Base-by-base conservation (phyloP, 2,797 vertebrate genomes). In the Diceros bicornis region DNA sequence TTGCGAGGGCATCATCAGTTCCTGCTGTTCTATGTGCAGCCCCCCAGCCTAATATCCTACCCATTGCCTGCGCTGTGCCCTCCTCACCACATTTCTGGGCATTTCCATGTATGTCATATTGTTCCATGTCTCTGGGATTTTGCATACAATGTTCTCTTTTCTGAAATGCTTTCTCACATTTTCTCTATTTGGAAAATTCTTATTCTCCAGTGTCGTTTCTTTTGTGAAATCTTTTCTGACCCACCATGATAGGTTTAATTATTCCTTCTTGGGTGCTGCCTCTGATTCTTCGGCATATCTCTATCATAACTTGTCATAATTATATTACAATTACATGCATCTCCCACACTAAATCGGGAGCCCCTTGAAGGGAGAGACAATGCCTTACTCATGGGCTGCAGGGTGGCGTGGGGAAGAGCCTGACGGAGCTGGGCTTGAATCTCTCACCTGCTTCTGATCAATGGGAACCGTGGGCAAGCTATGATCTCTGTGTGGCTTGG, bases 1-100 rank as follows among this genome's bases (percentile, higher is more conserved):
- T 14, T 16, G 13, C 6, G 37, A 52, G 16, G 41, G 29, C 9
- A 6, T 14, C 29, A 4, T 75, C 52, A 5, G 34, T 20, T 10
- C 7, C 8, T 1, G 4, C 23, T 11, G n/a, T 32, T 17, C 0
- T 3, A 0, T 52, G 37, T 57, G 11, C 7, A 18, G 32, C 0
- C 2, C 6, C 66, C 41, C 62, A 34, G 20, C 27, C 50, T 32
- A 4, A 25, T 18, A 7, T 6, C 6, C 4, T 0, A 1, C 21
- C 18, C 21, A 1, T 61, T 4, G 1, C 6, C 0, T 7, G 17
- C 8, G 1, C 71, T 6, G 2, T 8, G 8, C 17, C 23, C 20
- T 34, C 29, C 18, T 41, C 8, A 2, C 4, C 52, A 25, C 4
- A 2, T 27, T 78, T 75, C 91, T 87, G 47, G 32, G 7, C 7